These are phyloP conservation scores for Lepidochitona cinerea DNA, from an alignment of 2,888 invertebrate species.

Conservation along the genomic window DNA sequence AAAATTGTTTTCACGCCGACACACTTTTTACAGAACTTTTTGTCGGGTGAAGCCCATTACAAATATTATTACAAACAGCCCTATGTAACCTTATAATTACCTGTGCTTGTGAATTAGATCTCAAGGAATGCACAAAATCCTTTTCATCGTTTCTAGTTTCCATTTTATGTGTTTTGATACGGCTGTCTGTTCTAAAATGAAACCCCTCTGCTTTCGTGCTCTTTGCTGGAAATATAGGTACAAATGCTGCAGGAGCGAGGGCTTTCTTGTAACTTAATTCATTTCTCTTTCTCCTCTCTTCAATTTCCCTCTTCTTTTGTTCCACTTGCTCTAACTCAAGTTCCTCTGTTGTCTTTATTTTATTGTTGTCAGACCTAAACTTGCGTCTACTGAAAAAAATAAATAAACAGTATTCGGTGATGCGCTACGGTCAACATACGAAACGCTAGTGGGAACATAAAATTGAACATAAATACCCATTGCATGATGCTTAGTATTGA, in stretches of 20 bases:
- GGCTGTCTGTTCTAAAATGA: constrained; percentile 57
- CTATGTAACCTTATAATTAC: no score
- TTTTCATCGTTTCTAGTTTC: constrained; percentile 25
- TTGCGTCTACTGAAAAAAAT: no score
- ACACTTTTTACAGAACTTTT: no score
- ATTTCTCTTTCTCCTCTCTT: constrained; percentile 47
- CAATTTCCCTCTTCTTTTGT: constrained; percentile 47
- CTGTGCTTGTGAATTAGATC: constrained; percentile 19
- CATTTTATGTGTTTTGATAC: constrained; percentile 47
- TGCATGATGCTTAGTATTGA: no score
- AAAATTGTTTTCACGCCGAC: no score
- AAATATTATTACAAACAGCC: no score
- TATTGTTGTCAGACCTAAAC: background rate
- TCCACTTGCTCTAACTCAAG: constrained; percentile 60
- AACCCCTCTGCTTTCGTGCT: constrained; percentile 54
- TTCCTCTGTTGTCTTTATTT: constrained; percentile 54
- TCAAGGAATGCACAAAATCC: constrained; percentile 47
- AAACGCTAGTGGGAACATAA: no score
- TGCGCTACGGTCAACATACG: no score
- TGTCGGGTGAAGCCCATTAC: no score
- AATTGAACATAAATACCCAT: no score
- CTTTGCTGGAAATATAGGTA: constrained; percentile 14
- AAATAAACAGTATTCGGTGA: no score
- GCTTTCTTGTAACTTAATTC: constrained; percentile 51
- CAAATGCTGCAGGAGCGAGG: constrained; percentile 31